Conservation (phyloP, 1,140 invertebrate genomes). For the Drosophila ananassae region DNA sequence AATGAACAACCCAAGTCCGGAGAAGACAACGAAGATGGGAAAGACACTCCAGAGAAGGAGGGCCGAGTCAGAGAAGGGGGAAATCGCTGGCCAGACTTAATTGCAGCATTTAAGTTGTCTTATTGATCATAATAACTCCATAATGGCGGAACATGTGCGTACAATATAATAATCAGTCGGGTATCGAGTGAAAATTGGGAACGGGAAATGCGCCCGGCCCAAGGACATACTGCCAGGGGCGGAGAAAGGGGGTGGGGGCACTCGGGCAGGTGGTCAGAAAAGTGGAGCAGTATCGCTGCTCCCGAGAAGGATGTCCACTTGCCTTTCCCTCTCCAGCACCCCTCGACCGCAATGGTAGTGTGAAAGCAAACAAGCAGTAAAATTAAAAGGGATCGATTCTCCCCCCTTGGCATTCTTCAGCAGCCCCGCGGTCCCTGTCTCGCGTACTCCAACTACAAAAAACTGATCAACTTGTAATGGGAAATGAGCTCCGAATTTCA, state of each 20-base stretch:
- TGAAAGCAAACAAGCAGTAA: constrained; percentile 81
- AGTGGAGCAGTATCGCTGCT: constrained; percentile 55
- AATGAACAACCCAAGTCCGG: constrained; percentile 22
- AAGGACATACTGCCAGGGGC: constrained; percentile 12
- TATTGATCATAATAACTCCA: constrained; percentile 84
- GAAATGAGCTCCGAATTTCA: constrained; percentile 76
- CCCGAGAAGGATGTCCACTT: neutral
- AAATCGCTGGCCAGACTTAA: constrained; percentile 67
- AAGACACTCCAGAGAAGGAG: constrained; percentile 21
- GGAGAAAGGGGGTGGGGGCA: neutral
- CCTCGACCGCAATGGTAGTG: constrained; percentile 64
- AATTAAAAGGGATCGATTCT: constrained; percentile 62
- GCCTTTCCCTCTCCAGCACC: neutral
- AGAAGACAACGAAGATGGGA: neutral
- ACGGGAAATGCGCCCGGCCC: constrained; percentile 60
- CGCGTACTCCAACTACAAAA: constrained; percentile 13
- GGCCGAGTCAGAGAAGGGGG: constrained; percentile 13
- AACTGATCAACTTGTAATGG: constrained; percentile 80
- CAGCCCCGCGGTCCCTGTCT: neutral
- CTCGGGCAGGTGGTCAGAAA: constrained; percentile 29
- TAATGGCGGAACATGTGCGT: constrained; percentile 84
- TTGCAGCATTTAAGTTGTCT: constrained; percentile 84
- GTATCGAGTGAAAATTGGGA: constrained; percentile 77
- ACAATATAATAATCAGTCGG: constrained; percentile 80
- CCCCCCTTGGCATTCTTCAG: constrained; percentile 19